Evolutionary conservation across 2,797 vertebrate genomes (phyloP).

Genomic region (Podarcis siculus): DNA sequence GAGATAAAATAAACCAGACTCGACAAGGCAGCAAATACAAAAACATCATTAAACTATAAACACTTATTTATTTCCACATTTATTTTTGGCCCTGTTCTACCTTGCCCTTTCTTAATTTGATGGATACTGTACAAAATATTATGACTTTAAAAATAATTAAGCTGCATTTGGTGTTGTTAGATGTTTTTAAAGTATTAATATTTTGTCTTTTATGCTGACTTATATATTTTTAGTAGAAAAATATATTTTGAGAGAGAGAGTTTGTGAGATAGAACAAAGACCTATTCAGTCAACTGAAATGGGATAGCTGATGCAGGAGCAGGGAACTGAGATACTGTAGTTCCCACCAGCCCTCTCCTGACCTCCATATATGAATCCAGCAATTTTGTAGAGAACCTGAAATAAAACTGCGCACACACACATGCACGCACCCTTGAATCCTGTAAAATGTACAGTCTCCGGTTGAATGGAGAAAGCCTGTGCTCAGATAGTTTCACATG

Average conservation of each 20-base stretch:
- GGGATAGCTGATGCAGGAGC: neutral
- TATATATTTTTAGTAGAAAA: neutral
- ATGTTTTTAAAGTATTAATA: too few relatives aligned
- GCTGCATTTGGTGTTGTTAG: neutral
- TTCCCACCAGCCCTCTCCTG: too few relatives aligned
- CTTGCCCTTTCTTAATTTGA: constrained; percentile 25
- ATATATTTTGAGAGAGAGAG: too few relatives aligned
- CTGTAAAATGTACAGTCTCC: too few relatives aligned
- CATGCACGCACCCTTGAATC: neutral
- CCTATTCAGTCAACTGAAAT: neutral
- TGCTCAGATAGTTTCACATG: too few relatives aligned
- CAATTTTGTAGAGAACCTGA: too few relatives aligned
- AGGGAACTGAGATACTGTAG: too few relatives aligned
- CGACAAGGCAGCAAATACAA: constrained; percentile 37
- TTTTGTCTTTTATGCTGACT: too few relatives aligned
- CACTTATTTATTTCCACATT: constrained; percentile 32
- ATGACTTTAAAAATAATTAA: constrained; percentile 28
- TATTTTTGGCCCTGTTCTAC: neutral
- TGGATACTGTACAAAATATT: constrained; percentile 9
- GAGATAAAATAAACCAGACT: constrained; percentile 40
- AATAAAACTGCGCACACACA: too few relatives aligned
- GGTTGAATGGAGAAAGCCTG: too few relatives aligned
- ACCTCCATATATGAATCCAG: too few relatives aligned
- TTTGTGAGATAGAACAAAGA: neutral
- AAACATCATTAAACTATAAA: constrained; percentile 24